phyloP scores from a whole-genome alignment of 2,113 vertebrate species.

The Conger conger region DNA sequence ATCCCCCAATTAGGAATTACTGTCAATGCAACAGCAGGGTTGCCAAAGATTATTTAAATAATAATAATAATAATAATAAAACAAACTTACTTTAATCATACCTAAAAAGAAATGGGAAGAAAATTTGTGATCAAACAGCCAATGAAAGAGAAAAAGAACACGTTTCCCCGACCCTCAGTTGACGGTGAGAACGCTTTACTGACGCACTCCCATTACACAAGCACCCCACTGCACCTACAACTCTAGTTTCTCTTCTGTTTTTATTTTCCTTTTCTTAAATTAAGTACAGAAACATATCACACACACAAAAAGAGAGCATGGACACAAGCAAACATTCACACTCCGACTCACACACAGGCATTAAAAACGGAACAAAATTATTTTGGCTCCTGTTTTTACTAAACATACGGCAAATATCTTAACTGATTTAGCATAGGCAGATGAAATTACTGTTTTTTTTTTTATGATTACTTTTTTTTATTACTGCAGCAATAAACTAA shows the following conservation, averaged over 20 bases:
- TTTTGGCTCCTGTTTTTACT: slow-evolving; percentile 31
- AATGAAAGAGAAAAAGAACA: not conserved
- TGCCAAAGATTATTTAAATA: slow-evolving; percentile 14
- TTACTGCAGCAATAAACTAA: no score
- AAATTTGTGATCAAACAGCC: slow-evolving; percentile 1
- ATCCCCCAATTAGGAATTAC: not conserved
- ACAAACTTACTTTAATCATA: slow-evolving; percentile 76
- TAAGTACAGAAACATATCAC: slow-evolving; percentile 43
- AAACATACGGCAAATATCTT: not conserved
- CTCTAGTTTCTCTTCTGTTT: no score
- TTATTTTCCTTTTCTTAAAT: no score
- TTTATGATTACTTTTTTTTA: no score
- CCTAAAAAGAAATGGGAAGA: slow-evolving; percentile 58
- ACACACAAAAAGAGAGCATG: slow-evolving; percentile 37
- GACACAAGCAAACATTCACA: not conserved
- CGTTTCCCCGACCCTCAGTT: not conserved
- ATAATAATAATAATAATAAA: slow-evolving; percentile 46
- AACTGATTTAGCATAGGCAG: not conserved
- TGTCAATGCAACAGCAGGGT: not conserved
- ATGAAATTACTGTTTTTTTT: no score
- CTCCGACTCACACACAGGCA: slow-evolving; percentile 36
- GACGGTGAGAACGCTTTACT: not conserved
- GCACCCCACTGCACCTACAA: no score
- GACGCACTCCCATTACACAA: slow-evolving; percentile 22
- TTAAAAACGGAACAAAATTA: slow-evolving; percentile 33